Conservation (phyloP, 2,113 vertebrate species). For the Thryonomys swinderianus region DNA sequence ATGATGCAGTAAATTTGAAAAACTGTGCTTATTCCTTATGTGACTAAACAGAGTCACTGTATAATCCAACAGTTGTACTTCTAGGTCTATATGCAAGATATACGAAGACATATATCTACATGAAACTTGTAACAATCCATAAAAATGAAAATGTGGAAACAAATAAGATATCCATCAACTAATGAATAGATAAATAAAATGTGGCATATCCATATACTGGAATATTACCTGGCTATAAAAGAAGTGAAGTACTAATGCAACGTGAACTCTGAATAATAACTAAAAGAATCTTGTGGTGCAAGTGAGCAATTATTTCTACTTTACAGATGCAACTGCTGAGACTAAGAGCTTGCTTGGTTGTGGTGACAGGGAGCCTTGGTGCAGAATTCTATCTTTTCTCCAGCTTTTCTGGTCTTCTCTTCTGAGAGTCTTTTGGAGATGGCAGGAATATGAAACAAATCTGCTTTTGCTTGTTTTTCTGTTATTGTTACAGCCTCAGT, state of each 20-base stretch:
- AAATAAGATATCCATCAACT: background rate
- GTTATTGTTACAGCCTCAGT: too few species aligned
- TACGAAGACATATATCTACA: background rate
- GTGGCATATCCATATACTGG: background rate
- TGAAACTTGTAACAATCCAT: background rate
- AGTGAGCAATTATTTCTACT: too few species aligned
- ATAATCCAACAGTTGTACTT: background rate
- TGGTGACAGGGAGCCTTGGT: too few species aligned
- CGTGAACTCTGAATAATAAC: background rate
- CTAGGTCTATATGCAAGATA: background rate
- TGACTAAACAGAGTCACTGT: background rate
- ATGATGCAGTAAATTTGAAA: background rate
- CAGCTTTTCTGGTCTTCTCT: too few species aligned
- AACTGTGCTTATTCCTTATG: constrained; percentile 5
- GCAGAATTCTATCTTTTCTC: too few species aligned
- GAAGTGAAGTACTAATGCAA: background rate
- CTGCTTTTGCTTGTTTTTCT: too few species aligned
- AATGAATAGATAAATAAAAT: background rate
- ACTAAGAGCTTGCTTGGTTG: too few species aligned
- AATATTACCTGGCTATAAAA: background rate
- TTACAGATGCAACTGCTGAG: too few species aligned
- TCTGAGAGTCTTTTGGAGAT: too few species aligned
- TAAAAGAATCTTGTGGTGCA: too few species aligned
- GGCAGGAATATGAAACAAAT: too few species aligned
- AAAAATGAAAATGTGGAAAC: background rate